Conservation (phyloP, 1,140 invertebrate genomes). For the Glossosoma conforme region DNA sequence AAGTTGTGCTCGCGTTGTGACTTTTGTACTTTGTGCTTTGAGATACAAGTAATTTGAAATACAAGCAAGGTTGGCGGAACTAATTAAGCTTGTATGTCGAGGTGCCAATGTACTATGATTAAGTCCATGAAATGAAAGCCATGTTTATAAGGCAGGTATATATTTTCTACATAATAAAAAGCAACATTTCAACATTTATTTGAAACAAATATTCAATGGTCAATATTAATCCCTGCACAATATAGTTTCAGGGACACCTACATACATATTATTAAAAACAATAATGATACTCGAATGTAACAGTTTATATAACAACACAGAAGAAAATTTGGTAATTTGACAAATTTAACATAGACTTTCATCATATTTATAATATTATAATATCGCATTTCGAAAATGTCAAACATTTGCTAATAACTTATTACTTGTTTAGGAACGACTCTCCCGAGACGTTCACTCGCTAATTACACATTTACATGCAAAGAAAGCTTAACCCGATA, state of each 20-base stretch:
- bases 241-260: not conserved
- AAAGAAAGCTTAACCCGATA: conserved; percentile 22
- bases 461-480: conserved; percentile 26
- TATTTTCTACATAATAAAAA: conserved; percentile 51
- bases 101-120: too few species aligned
- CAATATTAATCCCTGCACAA: conserved; percentile 1
- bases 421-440: conserved; percentile 26
- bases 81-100: too few species aligned
- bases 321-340: conserved; percentile 26
- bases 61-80: too few species aligned
- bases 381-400: conserved; percentile 28
- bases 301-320: conserved; percentile 47
- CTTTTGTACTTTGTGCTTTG: too few species aligned
- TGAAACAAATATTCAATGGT: conserved; percentile 35
- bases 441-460: conserved; percentile 13
- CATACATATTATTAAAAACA: conserved; percentile 30
- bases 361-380: conserved; percentile 29
- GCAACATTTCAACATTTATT: conserved; percentile 51
- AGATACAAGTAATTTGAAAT: too few species aligned
- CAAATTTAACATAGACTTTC: conserved; percentile 17
- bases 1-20: too few species aligned
- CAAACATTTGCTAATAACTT: conserved; percentile 30
- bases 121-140: conserved; percentile 35
- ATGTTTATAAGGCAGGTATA: conserved; percentile 47
- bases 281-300: conserved; percentile 51